A percentile compares a stretch with the other conserved stretches of the same genome.
phyloP scores from a whole-genome alignment of 2,888 invertebrate species.

The Sylvicola cinctus region DNA sequence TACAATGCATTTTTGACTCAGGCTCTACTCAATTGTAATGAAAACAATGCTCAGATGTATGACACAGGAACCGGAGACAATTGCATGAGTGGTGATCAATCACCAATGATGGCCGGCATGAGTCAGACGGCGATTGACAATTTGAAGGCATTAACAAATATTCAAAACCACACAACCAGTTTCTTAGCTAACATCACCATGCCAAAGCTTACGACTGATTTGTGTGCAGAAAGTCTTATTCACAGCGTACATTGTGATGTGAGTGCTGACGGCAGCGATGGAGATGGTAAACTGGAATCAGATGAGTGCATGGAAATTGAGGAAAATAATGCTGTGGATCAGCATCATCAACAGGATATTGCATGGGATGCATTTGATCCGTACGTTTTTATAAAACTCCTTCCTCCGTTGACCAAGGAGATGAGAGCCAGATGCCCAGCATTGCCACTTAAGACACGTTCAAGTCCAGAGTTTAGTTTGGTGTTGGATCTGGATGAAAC shows the following conservation, averaged over 20 bases:
- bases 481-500: constrained; percentile 70
- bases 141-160: constrained; percentile 29
- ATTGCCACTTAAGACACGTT: constrained; percentile 74
- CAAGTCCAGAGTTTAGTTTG: constrained; percentile 83
- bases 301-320: neutral
- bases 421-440: constrained; percentile 47
- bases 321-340: constrained; percentile 1
- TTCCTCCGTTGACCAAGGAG: constrained; percentile 61
- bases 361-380: constrained; percentile 73
- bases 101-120: constrained; percentile 4
- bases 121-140: constrained; percentile 28
- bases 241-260: too few species aligned
- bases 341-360: constrained; percentile 11
- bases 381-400: constrained; percentile 76
- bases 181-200: constrained; percentile 29
- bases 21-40: constrained; percentile 11
- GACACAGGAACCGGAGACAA: constrained; percentile 5
- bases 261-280: constrained; percentile 3
- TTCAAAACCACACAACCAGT: constrained; percentile 26
- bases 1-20: constrained; percentile 11
- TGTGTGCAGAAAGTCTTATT: too few species aligned
- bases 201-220: constrained; percentile 7
- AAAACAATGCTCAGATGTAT: constrained; percentile 9
- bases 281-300: constrained; percentile 9
- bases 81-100: constrained; percentile 6